Evolutionary conservation across 2,888 invertebrate species (phyloP), one percentile per base, ranked within the genome.

Genomic region (Ochropleura leucogaster): DNA sequence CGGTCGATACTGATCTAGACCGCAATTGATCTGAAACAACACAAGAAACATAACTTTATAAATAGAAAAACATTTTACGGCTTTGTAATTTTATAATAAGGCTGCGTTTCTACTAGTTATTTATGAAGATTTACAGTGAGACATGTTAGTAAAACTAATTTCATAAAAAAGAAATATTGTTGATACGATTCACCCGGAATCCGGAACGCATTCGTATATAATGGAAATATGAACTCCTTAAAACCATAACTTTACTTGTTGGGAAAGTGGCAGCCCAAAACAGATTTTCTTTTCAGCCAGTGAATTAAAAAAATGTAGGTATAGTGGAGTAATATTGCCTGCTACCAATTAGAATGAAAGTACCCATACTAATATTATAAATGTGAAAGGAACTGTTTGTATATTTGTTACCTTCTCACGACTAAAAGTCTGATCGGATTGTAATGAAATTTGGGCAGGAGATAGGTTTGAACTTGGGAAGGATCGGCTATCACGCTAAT

Each of bases 21-120:
- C 93, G 94, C 93, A 87, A 91, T 92, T 88, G 93, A 94, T 95
- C 96, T 96, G 95, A n/a, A 94, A 95, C 90, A 93, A 93, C 53
- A 78, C 47, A 80, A 59, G 6, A 68, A 62, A 70, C 64, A 65
- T 57, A 0, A 51, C 51, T 70, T 64, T 74, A 74, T 62, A 68
- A 51, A 74, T 62, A 79, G 20, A 49, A 74, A 73, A n/a, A 12
- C 42, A 47, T 18, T 46, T 63, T 63, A 42, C 46, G 14, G 4
- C 30, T 30, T 30, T 30, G 30, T 30, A 30, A 30, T 30, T 30
- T 30, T 30, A 30, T 55, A 62, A 62, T 47, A 46, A 59, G 42
- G 42, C 30, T 16, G 12, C 44, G n/a, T 3, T 14, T 20, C 20
- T 20, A 20, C 20, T 55, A 20, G 12, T 12, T 5, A 55, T 55